Conservation (phyloP, 2,113 vertebrate genomes). For the Arvicanthis niloticus region DNA sequence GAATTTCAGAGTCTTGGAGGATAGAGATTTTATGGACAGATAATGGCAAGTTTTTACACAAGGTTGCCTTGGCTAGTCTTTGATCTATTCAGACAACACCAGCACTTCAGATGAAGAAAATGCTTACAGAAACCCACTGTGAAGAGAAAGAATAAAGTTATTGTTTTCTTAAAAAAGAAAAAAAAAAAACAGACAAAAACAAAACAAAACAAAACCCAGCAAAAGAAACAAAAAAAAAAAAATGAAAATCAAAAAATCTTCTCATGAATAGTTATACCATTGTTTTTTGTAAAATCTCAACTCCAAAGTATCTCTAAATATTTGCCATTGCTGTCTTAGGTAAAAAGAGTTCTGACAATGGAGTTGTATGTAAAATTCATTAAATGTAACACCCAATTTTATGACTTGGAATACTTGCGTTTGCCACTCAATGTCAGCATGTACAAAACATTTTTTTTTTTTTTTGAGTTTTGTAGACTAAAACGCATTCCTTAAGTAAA, state of each 20-base stretch:
- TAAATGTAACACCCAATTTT: neutral
- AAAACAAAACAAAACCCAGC: too few relatives aligned
- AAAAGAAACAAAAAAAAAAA: neutral
- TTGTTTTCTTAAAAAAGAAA: neutral
- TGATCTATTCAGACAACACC: slow-evolving; percentile 19
- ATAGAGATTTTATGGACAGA: slow-evolving; percentile 10
- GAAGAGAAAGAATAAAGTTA: neutral
- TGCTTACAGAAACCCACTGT: neutral
- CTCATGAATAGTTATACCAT: neutral
- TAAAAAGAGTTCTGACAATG: slow-evolving; percentile 12
- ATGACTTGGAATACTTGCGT: neutral
- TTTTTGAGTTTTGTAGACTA: neutral
- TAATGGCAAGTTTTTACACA: slow-evolving; percentile 26
- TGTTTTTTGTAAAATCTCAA: slow-evolving; percentile 36
- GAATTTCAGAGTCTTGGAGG: slow-evolving; percentile 34
- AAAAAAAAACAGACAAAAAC: too few relatives aligned
- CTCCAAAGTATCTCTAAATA: slow-evolving; percentile 27
- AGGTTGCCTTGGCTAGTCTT: slow-evolving; percentile 59
- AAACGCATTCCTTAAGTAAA: slow-evolving; percentile 27
- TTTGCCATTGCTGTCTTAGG: neutral
- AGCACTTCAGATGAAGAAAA: slow-evolving; percentile 14
- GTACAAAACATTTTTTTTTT: neutral
- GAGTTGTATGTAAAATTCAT: slow-evolving; percentile 42
- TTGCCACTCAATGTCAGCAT: neutral
- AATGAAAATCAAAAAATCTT: neutral